These are phyloP conservation scores for Morpho achilles DNA, from an alignment of 2,888 invertebrate species.

Conservation along the genomic window DNA sequence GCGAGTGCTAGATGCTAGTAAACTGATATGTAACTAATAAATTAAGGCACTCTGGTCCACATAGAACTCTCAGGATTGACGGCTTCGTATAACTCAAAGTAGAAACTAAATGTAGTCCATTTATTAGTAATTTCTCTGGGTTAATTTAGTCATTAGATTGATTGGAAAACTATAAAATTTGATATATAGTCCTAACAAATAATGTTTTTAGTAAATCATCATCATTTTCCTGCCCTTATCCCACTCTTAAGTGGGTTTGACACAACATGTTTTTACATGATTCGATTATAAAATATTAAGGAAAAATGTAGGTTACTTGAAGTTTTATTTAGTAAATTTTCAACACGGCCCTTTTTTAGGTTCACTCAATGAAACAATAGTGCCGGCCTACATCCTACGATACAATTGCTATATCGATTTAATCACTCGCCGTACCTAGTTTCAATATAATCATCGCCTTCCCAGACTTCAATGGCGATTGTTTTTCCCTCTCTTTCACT, in stretches of 20 bases:
- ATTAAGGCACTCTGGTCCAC: conserved; percentile 9
- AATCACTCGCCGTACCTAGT: conserved; percentile 42
- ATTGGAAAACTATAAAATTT: not conserved
- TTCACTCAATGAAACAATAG: conserved; percentile 2
- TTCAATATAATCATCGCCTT: conserved; percentile 53
- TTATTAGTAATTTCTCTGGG: not conserved
- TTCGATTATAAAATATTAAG: no score
- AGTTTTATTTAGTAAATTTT: no score
- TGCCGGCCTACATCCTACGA: conserved; percentile 5
- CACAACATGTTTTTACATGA: no score
- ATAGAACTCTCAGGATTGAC: conserved; percentile 11
- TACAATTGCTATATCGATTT: conserved; percentile 37
- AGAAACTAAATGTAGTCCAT: conserved; percentile 3
- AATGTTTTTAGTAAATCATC: no score
- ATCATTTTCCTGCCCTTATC: no score
- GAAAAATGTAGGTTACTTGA: no score
- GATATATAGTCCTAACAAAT: not conserved
- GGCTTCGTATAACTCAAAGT: conserved; percentile 10
- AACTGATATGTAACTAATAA: conserved; percentile 14
- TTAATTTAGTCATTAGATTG: not conserved
- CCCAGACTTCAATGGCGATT: conserved; percentile 57
- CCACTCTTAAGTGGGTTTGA: no score
- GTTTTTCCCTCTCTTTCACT: conserved; percentile 45
- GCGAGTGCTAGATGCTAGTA: not conserved
- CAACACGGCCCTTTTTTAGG: not conserved